Evolutionary conservation across 2,888 invertebrate species (phyloP), one percentile per base, ranked within the genome.

Genomic region (Sinohyriopsis cumingii): DNA sequence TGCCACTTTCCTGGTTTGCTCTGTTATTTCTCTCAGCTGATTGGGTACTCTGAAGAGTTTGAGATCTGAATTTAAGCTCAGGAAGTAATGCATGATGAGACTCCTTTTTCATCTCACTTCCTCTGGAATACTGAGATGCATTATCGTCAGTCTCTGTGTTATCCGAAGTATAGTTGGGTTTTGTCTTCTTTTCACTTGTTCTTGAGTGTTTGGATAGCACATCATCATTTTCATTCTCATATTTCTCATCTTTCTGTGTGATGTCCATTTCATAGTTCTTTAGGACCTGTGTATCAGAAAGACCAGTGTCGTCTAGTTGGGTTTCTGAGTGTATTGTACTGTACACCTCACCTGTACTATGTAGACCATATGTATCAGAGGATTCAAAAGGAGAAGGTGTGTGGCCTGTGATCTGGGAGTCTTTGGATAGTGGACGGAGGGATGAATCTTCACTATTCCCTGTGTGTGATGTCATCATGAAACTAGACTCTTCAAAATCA

Each of bases 221-320:
- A n/a, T 72, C 75, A 22, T 63, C 77, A 33, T 69, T 71, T 18
- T 69, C 69, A 18, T 66, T 67, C 61, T 75, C 76, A 33, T 75
- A 76, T 60, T 68, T 64, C 24, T 76, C 63, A 22, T 81, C 83
- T 55, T 78, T 71, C 18, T 68, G 73, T 15, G 76, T 79, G 22
- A 85, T 80, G 53, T 76, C 77, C 65, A 78, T 71, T 73, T 84
- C 80, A 60, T 86, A 86, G 62, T 78, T 76, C 66, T 80, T 75
- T 61, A 84, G 72, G 1, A 80, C 81, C 55, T 81, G 82, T 19
- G 82, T 82, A n/a, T 75, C 78, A 6, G 81, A 73, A 28, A 83
- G 69, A 19, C 78, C 78, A 59, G 73, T 76, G 25, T 60, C 73
- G 12, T 77, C 79, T 24, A 75, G 68, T 76, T 73, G 72, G 68